Percentiles rank a stretch among this genome's conserved stretches.
Conservation (phyloP, 1,140 invertebrate genomes). For the Choristoneura fumiferana region DNA sequence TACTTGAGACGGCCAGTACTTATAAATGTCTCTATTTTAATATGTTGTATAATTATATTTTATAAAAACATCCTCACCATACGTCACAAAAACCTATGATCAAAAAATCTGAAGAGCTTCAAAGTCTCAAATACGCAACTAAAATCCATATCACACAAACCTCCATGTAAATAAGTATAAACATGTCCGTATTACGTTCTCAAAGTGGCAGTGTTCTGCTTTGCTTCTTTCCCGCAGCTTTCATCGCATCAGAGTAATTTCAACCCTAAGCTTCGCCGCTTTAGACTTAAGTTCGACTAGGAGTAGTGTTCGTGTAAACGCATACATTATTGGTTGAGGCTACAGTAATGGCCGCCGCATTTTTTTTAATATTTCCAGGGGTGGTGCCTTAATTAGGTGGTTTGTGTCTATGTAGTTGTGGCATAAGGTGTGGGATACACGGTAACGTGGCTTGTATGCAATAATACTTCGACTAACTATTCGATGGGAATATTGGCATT, state of each 20-base stretch:
- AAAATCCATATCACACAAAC: too few species aligned
- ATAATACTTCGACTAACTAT: too few species aligned
- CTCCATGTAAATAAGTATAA: background rate
- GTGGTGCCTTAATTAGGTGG: slow-evolving; percentile 12
- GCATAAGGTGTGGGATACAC: too few species aligned
- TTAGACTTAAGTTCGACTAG: background rate
- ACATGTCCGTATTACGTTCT: slow-evolving; percentile 10
- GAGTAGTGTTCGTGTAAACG: background rate
- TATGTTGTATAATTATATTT: too few species aligned
- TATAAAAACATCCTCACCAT: too few species aligned
- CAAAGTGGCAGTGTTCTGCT: slow-evolving; percentile 1
- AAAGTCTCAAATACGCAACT: too few species aligned
- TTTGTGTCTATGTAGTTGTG: background rate
- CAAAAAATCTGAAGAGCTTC: too few species aligned
- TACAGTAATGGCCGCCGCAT: slow-evolving; percentile 2
- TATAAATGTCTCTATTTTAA: too few species aligned
- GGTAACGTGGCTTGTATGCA: too few species aligned
- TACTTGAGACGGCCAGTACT: too few species aligned
- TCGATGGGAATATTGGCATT: too few species aligned
- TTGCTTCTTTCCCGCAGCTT: background rate
- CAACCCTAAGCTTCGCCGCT: background rate
- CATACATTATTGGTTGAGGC: slow-evolving; percentile 16
- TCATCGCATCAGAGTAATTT: background rate
- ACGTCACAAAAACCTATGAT: too few species aligned
- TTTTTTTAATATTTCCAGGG: slow-evolving; percentile 13